Base-by-base conservation (phyloP, 2,888 invertebrate genomes). In the Cepaea hortensis region DNA sequence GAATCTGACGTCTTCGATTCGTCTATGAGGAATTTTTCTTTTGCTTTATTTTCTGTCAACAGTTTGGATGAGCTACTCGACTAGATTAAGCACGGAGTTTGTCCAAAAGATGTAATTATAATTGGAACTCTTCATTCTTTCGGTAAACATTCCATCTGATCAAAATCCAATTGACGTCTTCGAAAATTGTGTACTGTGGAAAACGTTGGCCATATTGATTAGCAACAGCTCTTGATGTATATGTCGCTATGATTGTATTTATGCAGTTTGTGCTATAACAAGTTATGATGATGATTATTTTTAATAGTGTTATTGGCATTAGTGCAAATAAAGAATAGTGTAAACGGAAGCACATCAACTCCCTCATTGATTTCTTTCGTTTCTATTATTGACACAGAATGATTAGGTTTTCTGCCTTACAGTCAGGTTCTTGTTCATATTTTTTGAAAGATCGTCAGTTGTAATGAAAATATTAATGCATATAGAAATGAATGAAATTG, bases 41-140 rank as follows among this genome's bases (percentile, higher is more conserved):
- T 23, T 72, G 23, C 23, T 23, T 23, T 9, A 72, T n/a, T 23
- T 72, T 72, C n/a, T 72, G 23, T 72, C 72, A 23, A 72, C 72
- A 72, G n/a, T 23, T 72, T 9, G 23, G n/a, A 72, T n/a, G n/a
- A 72, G 72, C 72, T 9, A 72, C n/a, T n/a, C 72, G 72, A 23
- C 72, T 9, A 23, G 72, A 72, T 72, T 72, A 72, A 23, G n/a
- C 20, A n/a, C 72, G 3, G n/a, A 72, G 72, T 72, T 72, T 72
- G 72, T 72, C 72, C 23, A 72, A 72, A 72, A 72, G 72, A n/a
- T 72, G 72, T 72, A 72, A 72, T 72, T 72, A 72, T 72, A 72
- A 72, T 72, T 72, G 72, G 72, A 72, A 72, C 72, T 72, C 72
- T 72, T 72, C 72, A 72, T 72, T 72, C 72, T 20, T 72, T n/a